Conservation (phyloP, 1,140 invertebrate genomes). For the Procambarus virginalis region DNA sequence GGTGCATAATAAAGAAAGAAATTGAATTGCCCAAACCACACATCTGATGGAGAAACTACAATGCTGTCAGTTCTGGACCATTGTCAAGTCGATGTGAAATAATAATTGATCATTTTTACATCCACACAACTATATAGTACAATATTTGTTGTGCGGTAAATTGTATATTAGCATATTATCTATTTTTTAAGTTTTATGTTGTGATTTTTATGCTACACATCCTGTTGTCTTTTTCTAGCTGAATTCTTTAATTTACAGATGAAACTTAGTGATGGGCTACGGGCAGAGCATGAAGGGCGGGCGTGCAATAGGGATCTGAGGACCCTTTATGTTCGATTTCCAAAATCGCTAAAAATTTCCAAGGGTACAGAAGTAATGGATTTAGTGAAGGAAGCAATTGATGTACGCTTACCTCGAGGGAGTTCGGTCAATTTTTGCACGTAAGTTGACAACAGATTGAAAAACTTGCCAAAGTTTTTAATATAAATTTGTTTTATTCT, state of each 20-base stretch:
- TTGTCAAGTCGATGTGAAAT: too few species aligned
- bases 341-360: background rate
- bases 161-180: too few species aligned
- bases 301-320: background rate
- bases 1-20: too few species aligned
- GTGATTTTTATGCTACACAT: too few species aligned
- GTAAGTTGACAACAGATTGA: background rate
- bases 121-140: too few species aligned
- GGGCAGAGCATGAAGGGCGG: slow-evolving; percentile 1
- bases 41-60: too few species aligned
- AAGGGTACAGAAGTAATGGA: background rate
- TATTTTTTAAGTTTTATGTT: too few species aligned
- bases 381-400: background rate
- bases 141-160: too few species aligned
- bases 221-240: background rate
- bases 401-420: slow-evolving; percentile 9
- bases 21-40: too few species aligned
- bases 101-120: too few species aligned
- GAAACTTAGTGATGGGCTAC: background rate
- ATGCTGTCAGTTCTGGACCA: too few species aligned
- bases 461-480: background rate
- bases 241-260: background rate
- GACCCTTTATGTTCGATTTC: slow-evolving; percentile 30
- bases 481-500: too few species aligned
- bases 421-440: background rate